Percentiles rank a stretch among this genome's conserved stretches.
These are phyloP conservation scores for Halichoerus grypus DNA, from an alignment of 2,113 vertebrate genomes.

Conservation along the genomic window DNA sequence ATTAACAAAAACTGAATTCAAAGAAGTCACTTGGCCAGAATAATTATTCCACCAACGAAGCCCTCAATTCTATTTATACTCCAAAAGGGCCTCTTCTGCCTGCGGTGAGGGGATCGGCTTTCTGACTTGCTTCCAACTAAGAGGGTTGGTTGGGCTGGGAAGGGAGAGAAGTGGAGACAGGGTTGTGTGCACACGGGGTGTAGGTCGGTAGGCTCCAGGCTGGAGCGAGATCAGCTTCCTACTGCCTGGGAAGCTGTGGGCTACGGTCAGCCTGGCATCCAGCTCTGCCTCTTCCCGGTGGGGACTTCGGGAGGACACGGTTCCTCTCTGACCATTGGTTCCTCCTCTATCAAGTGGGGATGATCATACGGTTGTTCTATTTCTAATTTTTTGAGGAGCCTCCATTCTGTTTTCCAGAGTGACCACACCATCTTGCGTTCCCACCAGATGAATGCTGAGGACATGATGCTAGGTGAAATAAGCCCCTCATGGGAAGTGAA, in stretches of 20 bases:
- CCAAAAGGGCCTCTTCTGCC: neutral
- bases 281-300: neutral
- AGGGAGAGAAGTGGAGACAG: neutral
- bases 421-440: neutral
- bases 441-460: neutral
- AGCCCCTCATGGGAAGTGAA: neutral
- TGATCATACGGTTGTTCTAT: neutral
- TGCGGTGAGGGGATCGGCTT: neutral
- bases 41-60: neutral
- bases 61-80: neutral
- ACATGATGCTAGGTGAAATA: neutral
- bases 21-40: neutral
- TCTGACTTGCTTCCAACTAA: conserved; percentile 3
- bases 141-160: neutral
- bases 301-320: rapidly evolving
- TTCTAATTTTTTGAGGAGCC: neutral
- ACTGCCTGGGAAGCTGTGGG: rapidly evolving
- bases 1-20: neutral
- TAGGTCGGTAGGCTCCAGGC: neutral
- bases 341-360: neutral
- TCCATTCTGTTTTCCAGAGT: neutral
- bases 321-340: rapidly evolving
- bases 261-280: rapidly evolving
- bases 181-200: neutral
- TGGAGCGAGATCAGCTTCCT: rapidly evolving